Evolutionary conservation across 2,797 vertebrate species (phyloP), one percentile per base, ranked within the genome.

Genomic region (Notolepis coatsorum): DNA sequence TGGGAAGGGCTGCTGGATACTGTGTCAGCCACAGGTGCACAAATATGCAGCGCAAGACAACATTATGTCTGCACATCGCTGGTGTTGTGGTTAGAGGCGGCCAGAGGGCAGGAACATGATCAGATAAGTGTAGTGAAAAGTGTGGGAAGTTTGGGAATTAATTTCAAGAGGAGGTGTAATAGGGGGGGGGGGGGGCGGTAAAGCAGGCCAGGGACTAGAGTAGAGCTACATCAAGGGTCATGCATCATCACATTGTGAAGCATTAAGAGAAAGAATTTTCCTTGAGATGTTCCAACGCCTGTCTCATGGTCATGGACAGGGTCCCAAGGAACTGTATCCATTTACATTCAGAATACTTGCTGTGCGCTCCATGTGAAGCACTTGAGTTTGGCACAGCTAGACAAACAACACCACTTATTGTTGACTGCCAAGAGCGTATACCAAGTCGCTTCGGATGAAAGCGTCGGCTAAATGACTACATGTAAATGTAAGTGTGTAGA

Each of bases 11-110:
- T 51, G 66, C 48, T 70, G 67, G 79, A 88, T 82, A 73, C 56
- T 58, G 62, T 88, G 75, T 86, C 87, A 86, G 79, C 64, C 5
- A 33, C 80, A 90, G 84, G 77, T 89, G 82, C 69, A 62, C 65
- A 80, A 61, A 72, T 68, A 73, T 75, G 81, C 79, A 65, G 50
- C 58, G 55, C 49, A 35, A 57, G 27, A 66, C 70, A 75, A 61
- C 79, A 61, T 68, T 72, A 66, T 79, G 78, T 74, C 21, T 20
- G 27, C 49, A 57, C 53, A 62, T 73, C 70, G 69, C 61, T 55
- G 38, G 52, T 76, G 70, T 73, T 84, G 83, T 65, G 82, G 81
- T 65, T 81, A 62, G 81, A 87, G 80, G 77, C 51, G 55, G 71
- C 85, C 80, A 64, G 53, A 41, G 41, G 86, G 81, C 78, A 76